phyloP scores from a whole-genome alignment of 2,888 invertebrate genomes.

The Cremastobaeus sp. region DNA sequence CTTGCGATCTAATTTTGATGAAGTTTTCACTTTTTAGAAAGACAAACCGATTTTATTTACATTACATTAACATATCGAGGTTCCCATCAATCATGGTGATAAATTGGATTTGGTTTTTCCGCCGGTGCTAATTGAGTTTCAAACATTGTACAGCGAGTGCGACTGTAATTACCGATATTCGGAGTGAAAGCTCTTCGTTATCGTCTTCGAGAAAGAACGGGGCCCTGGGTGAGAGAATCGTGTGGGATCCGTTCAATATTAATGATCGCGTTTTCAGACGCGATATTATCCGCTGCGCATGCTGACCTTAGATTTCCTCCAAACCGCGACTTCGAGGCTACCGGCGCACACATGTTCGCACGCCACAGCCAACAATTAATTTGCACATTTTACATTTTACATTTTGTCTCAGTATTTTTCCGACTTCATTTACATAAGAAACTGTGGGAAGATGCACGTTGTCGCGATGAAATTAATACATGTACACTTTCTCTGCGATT shows the following conservation, averaged over 20 bases:
- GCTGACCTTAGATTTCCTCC: slow-evolving; percentile 50
- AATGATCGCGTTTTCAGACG: slow-evolving; percentile 47
- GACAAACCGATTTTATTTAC: too few relatives aligned
- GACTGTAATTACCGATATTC: slow-evolving; percentile 55
- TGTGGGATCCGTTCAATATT: slow-evolving; percentile 58
- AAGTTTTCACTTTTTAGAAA: too few relatives aligned
- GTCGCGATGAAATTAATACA: slow-evolving; percentile 47
- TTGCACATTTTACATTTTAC: slow-evolving; percentile 44
- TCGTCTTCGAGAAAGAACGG: slow-evolving; percentile 43
- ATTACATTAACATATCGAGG: too few relatives aligned
- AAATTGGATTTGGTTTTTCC: slow-evolving; percentile 30
- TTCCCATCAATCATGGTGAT: neutral
- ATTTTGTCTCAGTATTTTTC: slow-evolving; percentile 35
- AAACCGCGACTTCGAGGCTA: slow-evolving; percentile 26
- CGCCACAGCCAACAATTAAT: slow-evolving; percentile 59
- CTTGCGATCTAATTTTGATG: too few relatives aligned
- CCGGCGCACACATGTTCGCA: slow-evolving; percentile 62
- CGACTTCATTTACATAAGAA: slow-evolving; percentile 53
- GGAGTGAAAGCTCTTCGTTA: slow-evolving; percentile 63
- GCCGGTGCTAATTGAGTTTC: slow-evolving; percentile 23
- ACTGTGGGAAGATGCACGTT: slow-evolving; percentile 41
- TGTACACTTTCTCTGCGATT: slow-evolving; percentile 43
- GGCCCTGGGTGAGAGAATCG: slow-evolving; percentile 49
- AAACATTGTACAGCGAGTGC: slow-evolving; percentile 30
- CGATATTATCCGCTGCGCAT: slow-evolving; percentile 43